Conservation (phyloP, 2,888 invertebrate genomes). For the Cloeon dipterum region DNA sequence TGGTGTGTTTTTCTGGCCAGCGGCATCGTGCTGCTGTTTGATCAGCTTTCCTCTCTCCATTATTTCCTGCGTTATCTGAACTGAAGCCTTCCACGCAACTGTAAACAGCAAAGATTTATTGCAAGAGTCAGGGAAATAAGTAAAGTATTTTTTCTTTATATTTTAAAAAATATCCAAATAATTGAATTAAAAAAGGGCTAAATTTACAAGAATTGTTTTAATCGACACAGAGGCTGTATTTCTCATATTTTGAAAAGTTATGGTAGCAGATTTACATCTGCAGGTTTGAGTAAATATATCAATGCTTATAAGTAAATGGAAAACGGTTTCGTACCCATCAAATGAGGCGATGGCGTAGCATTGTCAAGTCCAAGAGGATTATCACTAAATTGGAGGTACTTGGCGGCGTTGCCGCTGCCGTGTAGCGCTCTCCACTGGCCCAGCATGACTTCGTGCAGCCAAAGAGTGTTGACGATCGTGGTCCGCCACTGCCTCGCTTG, state of each 20-base stretch:
- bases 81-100: slow-evolving; percentile 89
- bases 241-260: no score
- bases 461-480: slow-evolving; percentile 76
- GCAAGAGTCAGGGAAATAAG: no score
- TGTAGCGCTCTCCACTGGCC: slow-evolving; percentile 66
- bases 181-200: no score
- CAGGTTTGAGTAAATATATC: no score
- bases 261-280: no score
- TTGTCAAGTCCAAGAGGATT: slow-evolving; percentile 70
- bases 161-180: no score
- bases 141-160: no score
- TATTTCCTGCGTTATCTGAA: slow-evolving; percentile 68
- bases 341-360: slow-evolving; percentile 62
- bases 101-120: no score
- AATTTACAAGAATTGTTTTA: no score
- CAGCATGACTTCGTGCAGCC: slow-evolving; percentile 79
- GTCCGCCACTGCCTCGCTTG: slow-evolving; percentile 84
- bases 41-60: slow-evolving; percentile 13
- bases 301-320: background rate
- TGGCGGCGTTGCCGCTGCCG: slow-evolving; percentile 29
- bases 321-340: slow-evolving; percentile 50
- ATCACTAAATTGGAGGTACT: slow-evolving; percentile 70
- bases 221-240: no score
- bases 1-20: background rate
- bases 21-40: no score